Conservation (phyloP, 2,797 vertebrate species). For the Enteromius afrohamiltoni region DNA sequence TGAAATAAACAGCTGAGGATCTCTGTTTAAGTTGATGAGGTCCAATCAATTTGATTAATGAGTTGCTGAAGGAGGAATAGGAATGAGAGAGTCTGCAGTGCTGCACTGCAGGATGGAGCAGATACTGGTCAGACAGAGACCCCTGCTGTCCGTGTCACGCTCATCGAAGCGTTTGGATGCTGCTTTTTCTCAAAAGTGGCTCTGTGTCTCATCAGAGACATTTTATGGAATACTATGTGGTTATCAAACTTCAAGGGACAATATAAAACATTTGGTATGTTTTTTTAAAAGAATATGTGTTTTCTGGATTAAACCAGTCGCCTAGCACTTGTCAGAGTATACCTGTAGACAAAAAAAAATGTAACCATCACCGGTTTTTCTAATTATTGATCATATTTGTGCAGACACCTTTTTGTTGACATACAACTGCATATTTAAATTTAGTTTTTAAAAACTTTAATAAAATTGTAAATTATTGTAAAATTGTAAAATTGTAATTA, state of each 20-base stretch:
- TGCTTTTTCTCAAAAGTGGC: background rate
- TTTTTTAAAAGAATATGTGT: background rate
- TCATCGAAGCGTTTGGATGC: background rate
- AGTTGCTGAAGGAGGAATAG: slow-evolving; percentile 48
- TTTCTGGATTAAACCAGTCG: background rate
- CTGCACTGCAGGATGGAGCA: slow-evolving; percentile 61
- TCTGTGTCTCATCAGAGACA: background rate
- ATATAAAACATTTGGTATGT: background rate
- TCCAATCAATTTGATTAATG: slow-evolving; percentile 65
- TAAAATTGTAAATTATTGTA: too few species aligned
- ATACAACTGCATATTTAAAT: background rate
- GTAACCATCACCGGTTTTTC: background rate
- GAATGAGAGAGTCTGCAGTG: slow-evolving; percentile 52
- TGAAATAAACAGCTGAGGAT: slow-evolving; percentile 57
- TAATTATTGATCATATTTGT: background rate
- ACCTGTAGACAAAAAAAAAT: background rate
- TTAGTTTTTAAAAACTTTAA: background rate
- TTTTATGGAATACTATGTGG: background rate
- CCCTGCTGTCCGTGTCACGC: slow-evolving; percentile 55
- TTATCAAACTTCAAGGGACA: background rate
- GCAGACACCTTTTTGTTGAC: background rate
- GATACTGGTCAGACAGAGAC: slow-evolving; percentile 55
- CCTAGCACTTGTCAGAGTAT: background rate
- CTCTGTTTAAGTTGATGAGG: slow-evolving; percentile 57
- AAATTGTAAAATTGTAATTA: too few species aligned